phyloP scores from a whole-genome alignment of 2,888 invertebrate species.

The Autographa pulchrina region DNA sequence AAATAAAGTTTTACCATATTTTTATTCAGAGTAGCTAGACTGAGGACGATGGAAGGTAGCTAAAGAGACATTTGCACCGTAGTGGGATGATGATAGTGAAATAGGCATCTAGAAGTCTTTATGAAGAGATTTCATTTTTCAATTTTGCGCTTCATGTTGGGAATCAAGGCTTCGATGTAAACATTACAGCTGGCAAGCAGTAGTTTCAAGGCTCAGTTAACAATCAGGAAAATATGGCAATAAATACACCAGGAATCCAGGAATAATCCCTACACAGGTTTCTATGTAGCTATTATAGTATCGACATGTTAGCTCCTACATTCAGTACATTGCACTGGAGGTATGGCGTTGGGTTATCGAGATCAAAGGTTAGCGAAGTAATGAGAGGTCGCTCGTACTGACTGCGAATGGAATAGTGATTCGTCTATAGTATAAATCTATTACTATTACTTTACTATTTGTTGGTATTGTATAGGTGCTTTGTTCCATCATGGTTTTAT shows the following conservation, averaged over 20 bases:
- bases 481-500: too few relatives aligned
- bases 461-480: not conserved
- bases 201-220: not conserved
- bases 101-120: too few relatives aligned
- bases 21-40: too few relatives aligned
- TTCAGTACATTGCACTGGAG: slow-evolving; percentile 34
- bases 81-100: too few relatives aligned
- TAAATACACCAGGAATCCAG: not conserved
- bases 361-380: slow-evolving; percentile 51
- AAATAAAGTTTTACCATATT: too few relatives aligned
- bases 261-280: slow-evolving; percentile 4
- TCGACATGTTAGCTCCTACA: slow-evolving; percentile 28
- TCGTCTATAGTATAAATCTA: slow-evolving; percentile 38
- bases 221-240: not conserved
- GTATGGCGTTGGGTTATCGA: slow-evolving; percentile 46
- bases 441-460: slow-evolving; percentile 9
- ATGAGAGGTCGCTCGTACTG: slow-evolving; percentile 42
- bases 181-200: not conserved
- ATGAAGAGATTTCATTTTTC: too few relatives aligned
- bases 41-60: too few relatives aligned
- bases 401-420: slow-evolving; percentile 41
- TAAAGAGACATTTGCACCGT: too few relatives aligned
- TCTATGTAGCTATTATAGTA: slow-evolving; percentile 5
- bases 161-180: not conserved
- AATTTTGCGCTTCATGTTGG: not conserved